Conservation (phyloP, 2,797 vertebrate species). For the Halcyon chelicuti region DNA sequence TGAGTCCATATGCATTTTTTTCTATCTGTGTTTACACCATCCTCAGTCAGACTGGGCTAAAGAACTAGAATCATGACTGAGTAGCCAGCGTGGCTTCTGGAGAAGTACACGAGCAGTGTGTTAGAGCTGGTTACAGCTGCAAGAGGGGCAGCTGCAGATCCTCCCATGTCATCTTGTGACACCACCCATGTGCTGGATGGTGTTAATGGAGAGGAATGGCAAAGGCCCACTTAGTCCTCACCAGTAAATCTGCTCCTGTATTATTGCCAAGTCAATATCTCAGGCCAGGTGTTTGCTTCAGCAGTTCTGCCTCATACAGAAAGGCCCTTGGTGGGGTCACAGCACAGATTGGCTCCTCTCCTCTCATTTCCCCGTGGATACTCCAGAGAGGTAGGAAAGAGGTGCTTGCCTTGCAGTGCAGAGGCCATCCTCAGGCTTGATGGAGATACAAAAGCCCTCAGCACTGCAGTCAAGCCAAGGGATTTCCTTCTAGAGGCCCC, state of each 20-base stretch:
- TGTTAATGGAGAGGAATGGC: slow-evolving; percentile 35
- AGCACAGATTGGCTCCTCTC: neutral
- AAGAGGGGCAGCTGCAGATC: neutral
- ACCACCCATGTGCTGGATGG: neutral
- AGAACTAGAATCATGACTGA: neutral
- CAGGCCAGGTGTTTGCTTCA: neutral
- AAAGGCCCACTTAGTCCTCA: slow-evolving; percentile 5
- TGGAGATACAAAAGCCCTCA: neutral
- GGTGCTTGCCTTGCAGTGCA: neutral
- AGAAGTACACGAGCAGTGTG: neutral
- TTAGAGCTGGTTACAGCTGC: neutral
- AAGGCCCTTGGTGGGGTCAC: neutral
- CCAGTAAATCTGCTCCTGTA: slow-evolving; percentile 1
- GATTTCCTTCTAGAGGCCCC: neutral
- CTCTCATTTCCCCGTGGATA: neutral
- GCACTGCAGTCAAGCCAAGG: neutral
- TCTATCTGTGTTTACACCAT: neutral
- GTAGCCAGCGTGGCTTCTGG: neutral
- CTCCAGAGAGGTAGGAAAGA: neutral
- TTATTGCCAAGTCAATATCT: neutral
- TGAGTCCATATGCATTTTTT: neutral
- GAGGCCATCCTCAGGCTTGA: neutral
- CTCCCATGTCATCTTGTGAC: neutral
- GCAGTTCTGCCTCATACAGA: neutral
- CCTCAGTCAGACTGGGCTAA: neutral